Base-by-base conservation (phyloP, 2,797 vertebrate genomes). In the Eulemur albifrons region DNA sequence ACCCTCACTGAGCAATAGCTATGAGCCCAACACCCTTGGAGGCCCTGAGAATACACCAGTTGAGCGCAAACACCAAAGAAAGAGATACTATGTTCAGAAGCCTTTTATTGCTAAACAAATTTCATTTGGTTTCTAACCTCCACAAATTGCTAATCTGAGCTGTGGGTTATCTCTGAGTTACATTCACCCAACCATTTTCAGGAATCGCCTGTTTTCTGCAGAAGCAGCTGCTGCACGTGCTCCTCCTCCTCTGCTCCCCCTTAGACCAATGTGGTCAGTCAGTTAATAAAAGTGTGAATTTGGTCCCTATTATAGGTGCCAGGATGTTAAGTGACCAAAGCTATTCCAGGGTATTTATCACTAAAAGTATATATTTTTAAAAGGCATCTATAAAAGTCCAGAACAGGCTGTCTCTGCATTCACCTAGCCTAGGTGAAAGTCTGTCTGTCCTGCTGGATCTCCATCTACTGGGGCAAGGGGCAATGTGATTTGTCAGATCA, bases 211-310 rank as follows among this genome's bases (percentile, higher is more conserved):
- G 0, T 57, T 35, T 59, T 40, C 61, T 38, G 9, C 43, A 20
- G 9, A 1, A 13, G 23, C 3, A 8, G 14, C 50, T 63, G 0
- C 32, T 48, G 18, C 4, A 2, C 14, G 23, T 7, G 21, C 9
- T 81, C 23, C 48, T 45, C 32, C 7, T 77, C 30, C 54, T 45
- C 27, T 32, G n/a, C 32, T 70, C 27, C 52, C 38, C 76, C 35
- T 54, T 4, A 4, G 38, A 30, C 87, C 57, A 43, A 21, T 2
- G 25, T 12, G 25, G 25, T n/a, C n/a, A 32, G 54, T 14, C 43
- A 43, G 23, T 52, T 83, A 45, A 10, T 32, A 48, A 90, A 89
- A 72, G 21, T 9, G 72, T 4, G 45, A 21, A 40, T 70, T 10
- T 50, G 10, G 21, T 17, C 18, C 69, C 48, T 95, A 6, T 45